Evolutionary conservation across 1,140 invertebrate genomes (phyloP), one percentile per base, ranked within the genome.

Genomic region (Heliconius congener): DNA sequence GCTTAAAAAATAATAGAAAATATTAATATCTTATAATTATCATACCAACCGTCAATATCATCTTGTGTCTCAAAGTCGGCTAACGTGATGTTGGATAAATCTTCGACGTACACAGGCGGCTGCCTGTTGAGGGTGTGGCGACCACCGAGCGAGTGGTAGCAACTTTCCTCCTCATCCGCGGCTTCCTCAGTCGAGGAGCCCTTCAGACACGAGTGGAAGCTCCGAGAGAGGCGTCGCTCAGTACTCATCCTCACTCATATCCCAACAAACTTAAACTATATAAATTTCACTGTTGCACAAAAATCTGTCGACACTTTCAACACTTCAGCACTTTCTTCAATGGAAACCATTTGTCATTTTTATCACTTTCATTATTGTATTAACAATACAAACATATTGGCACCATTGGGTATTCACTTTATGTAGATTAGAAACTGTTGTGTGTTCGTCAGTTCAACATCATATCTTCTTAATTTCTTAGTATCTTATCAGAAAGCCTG

Each of bases 131-230:
- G 86, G 0, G 92, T 91, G 82, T 94, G 92, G 8, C 92, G 85
- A 18, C 93, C 93, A 60, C 93, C 91, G 13, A 94, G 85, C 8
- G 92, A 93, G 85, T 94, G 93, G 83, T 94, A 94, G 82, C 92
- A 94, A 74, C 86, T 92, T 50, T 93, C 93, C 70, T 93, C 93
- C 9, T 94, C 93, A 76, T 94, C 93, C 9, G 94, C 90, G 19
- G 89, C 95, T 84, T 96, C 96, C 86, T 96, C 96, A 74, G 95
- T 95, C 82, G 96, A 96, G 82, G 96, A 96, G 81, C 96, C 96
- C 81, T 96, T 96, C 79, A 96, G 93, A 84, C 96, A 96, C 71
- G 96, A 96, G 92, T 96, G 96, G 88, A 96, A 96, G 91, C 96
- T 96, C 81, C 96, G 94, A n/a, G 96, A 96, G 16, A 96, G 94